These are phyloP conservation scores for Orthosia gracilis DNA, from an alignment of 2,888 invertebrate genomes.

Conservation along the genomic window DNA sequence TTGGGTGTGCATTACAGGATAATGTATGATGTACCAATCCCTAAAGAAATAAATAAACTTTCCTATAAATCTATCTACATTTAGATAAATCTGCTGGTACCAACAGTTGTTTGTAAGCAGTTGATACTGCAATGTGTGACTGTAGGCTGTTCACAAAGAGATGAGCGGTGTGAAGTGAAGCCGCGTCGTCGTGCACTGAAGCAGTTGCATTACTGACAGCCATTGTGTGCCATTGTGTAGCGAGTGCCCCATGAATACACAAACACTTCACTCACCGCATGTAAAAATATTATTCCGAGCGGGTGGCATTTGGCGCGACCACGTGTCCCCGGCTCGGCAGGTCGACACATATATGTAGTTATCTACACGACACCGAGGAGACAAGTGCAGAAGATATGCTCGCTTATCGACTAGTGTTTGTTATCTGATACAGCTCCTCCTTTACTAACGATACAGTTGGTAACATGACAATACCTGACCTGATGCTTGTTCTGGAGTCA, in stretches of 20 bases:
- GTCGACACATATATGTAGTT: conserved; percentile 8
- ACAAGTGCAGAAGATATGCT: neutral
- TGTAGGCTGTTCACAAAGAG: neutral
- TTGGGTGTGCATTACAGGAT: no score
- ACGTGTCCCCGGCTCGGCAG: neutral
- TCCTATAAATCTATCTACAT: neutral
- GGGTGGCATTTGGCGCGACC: conserved; percentile 26
- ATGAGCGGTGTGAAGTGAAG: neutral
- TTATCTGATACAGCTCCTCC: neutral
- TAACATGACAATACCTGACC: neutral
- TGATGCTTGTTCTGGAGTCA: neutral
- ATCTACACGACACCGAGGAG: neutral
- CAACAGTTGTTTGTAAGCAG: neutral
- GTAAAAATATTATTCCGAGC: conserved; percentile 42
- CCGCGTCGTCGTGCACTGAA: neutral
- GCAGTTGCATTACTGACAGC: conserved; percentile 15
- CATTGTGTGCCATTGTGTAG: conserved; percentile 3
- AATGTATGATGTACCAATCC: no score
- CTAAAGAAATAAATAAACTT: no score
- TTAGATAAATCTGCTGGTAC: neutral
- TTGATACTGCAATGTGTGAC: neutral
- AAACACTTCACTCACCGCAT: conserved; percentile 37
- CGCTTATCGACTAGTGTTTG: neutral
- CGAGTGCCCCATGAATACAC: conserved; percentile 36
- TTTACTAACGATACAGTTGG: no score